phyloP scores from a whole-genome alignment of 2,113 vertebrate genomes.

The Otus sunia region DNA sequence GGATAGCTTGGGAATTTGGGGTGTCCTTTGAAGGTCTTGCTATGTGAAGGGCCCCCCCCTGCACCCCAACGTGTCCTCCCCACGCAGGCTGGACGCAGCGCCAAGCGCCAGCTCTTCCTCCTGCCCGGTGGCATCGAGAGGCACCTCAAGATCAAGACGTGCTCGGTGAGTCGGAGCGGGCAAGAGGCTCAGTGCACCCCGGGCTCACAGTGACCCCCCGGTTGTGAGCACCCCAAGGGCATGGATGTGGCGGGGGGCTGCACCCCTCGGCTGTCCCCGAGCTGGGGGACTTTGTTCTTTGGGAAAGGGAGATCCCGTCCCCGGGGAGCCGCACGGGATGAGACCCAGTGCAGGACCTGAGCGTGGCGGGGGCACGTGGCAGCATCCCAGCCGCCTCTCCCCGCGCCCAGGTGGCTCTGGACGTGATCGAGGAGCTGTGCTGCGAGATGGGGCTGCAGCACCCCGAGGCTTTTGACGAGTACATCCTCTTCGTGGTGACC shows the following conservation, averaged over 20 bases:
- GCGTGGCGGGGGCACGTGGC: rapidly evolving
- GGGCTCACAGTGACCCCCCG: rapidly evolving
- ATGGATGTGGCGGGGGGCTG: rapidly evolving
- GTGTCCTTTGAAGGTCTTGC: not conserved
- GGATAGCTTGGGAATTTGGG: not conserved
- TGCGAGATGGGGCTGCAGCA: conserved; percentile 90
- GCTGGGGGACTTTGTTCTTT: not conserved
- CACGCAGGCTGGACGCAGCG: conserved; percentile 89
- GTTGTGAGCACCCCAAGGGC: not conserved
- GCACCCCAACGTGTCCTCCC: not conserved
- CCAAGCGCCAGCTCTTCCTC: conserved; percentile 94
- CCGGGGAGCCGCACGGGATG: rapidly evolving
- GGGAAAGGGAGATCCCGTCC: not conserved
- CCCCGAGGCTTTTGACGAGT: conserved; percentile 86
- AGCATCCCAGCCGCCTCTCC: not conserved
- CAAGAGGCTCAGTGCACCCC: not conserved
- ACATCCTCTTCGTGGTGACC: conserved; percentile 90
- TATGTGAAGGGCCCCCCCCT: not conserved
- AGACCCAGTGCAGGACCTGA: not conserved
- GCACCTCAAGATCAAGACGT: conserved; percentile 95
- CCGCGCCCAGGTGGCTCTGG: conserved; percentile 83
- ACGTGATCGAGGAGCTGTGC: conserved; percentile 91
- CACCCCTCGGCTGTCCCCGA: not conserved
- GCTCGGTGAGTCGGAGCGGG: conserved; percentile 80
- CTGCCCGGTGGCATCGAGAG: conserved; percentile 91